Base-by-base conservation (phyloP, 35 echinoderm and acorn worm species). In the Apostichopus japonicus region DNA sequence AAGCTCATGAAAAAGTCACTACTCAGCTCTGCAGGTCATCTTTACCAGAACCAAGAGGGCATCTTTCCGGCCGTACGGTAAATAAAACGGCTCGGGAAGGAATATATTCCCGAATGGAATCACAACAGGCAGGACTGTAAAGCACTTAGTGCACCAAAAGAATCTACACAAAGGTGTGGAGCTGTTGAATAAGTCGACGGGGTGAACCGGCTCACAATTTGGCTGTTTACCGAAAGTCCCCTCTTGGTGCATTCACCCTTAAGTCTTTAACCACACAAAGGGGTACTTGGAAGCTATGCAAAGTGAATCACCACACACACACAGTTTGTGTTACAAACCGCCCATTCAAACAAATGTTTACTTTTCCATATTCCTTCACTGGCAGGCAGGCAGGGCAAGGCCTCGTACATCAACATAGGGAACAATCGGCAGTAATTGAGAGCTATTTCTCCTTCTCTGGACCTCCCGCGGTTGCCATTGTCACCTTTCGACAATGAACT, bases 281-380 rank as follows among this genome's bases (percentile, higher is more conserved):
- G 24, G 54, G 56, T 72, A 24, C 81, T 89, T 72, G 52, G 19
- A 62, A 89, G 33, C 59, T 89, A 51, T 53, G 67, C 21, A 53
- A 23, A 89, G 86, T 89, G 86, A 89, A 89, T 89, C 86, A 89
- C 44, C 59, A 72, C 23, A 72, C 59, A 72, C 23, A 72, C 67
- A 75, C 22, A 89, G 86, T 89, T 89, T 89, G 86, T 89, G 24
- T 89, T 89, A 89, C 86, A 72, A 72, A 89, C 86, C 62, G 44
- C 86, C 86, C 86, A 72, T 75, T 72, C 61, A 89, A 65, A 52
- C 21, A 53, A 89, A 17, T 89, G 86, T 89, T 89, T 89, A 75
- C 86, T 72, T 89, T 84, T 84, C 81, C n/a, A 53, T 23, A 84
- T 84, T 84, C 53, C 78, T 58, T n/a, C 53, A 58, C 55, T 84